Conservation (phyloP, 2,888 invertebrate genomes). For the Lampropteryx suffumata region DNA sequence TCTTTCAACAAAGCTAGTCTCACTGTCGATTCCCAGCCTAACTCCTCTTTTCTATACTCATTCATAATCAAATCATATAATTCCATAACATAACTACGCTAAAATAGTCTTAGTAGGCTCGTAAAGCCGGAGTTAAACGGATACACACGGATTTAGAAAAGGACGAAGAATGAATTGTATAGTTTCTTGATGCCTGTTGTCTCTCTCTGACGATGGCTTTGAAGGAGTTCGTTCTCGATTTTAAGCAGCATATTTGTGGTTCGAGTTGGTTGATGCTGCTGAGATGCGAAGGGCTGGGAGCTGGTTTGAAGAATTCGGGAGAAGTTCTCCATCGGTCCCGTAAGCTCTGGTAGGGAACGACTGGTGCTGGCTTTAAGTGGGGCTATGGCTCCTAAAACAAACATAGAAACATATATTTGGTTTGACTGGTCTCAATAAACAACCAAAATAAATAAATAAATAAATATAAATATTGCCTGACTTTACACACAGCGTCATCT, state of each 20-base stretch:
- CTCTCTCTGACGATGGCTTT: slow-evolving; percentile 92
- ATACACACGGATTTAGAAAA: slow-evolving; percentile 84
- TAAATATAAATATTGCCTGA: no score
- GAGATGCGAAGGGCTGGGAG: background rate
- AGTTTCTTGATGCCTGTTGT: slow-evolving; percentile 93
- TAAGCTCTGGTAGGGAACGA: slow-evolving; percentile 51
- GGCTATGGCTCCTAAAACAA: slow-evolving; percentile 74
- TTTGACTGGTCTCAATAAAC: no score
- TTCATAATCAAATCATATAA: slow-evolving; percentile 62
- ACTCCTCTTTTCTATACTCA: slow-evolving; percentile 65
- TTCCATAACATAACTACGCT: slow-evolving; percentile 60
- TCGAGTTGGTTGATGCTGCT: background rate
- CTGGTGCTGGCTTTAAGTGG: slow-evolving; percentile 34
- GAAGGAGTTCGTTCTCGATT: slow-evolving; percentile 88
- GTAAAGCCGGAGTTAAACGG: background rate
- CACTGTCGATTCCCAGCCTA: slow-evolving; percentile 70
- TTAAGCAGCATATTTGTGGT: slow-evolving; percentile 85
- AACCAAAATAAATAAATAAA: no score
- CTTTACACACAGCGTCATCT: no score
- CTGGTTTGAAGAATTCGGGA: slow-evolving; percentile 1
- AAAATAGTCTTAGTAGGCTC: slow-evolving; percentile 15
- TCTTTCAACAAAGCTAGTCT: slow-evolving; percentile 62
- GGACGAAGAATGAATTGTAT: slow-evolving; percentile 93
- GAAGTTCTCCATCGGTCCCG: slow-evolving; percentile 32
- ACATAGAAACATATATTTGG: no score